A percentile compares a stretch with the other conserved stretches of the same genome.
Conservation (phyloP, 2,888 invertebrate species). For the Hesperia comma region DNA sequence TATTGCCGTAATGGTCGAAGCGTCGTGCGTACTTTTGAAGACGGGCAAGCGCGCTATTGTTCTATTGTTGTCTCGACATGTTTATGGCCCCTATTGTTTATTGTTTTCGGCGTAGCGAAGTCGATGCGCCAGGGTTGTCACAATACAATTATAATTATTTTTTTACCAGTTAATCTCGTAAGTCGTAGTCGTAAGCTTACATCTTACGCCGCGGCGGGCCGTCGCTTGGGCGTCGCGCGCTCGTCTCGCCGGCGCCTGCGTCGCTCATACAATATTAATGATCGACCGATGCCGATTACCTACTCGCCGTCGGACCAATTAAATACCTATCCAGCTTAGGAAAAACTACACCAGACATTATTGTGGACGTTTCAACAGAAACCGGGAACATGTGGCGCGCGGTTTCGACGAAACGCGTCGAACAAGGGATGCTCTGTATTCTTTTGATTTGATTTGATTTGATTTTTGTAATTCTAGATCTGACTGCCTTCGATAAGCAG, state of each 20-base stretch:
- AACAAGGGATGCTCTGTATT: not conserved
- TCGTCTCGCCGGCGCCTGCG: conserved; percentile 60
- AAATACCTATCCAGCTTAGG: conserved; percentile 58
- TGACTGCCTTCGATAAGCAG: not conserved
- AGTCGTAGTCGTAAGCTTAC: no score
- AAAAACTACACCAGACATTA: conserved; percentile 42
- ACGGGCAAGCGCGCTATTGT: no score
- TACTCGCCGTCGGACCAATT: conserved; percentile 57
- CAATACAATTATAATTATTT: not conserved
- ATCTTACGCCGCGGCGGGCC: not conserved
- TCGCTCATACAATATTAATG: conserved; percentile 75
- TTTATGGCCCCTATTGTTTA: no score
- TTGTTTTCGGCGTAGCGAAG: no score
- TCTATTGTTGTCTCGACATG: no score
- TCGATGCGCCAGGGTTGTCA: no score
- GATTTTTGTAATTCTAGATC: not conserved
- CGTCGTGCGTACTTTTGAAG: no score
- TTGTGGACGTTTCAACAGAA: conserved; percentile 35
- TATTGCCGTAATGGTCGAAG: no score
- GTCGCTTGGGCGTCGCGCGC: conserved; percentile 49
- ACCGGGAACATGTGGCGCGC: not conserved
- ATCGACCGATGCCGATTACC: conserved; percentile 54
- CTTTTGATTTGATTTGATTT: not conserved
- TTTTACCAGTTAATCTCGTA: not conserved
- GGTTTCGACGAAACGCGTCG: conserved; percentile 2